Conservation (phyloP, 2,113 vertebrate genomes). For the Chelonoidis abingdonii region DNA sequence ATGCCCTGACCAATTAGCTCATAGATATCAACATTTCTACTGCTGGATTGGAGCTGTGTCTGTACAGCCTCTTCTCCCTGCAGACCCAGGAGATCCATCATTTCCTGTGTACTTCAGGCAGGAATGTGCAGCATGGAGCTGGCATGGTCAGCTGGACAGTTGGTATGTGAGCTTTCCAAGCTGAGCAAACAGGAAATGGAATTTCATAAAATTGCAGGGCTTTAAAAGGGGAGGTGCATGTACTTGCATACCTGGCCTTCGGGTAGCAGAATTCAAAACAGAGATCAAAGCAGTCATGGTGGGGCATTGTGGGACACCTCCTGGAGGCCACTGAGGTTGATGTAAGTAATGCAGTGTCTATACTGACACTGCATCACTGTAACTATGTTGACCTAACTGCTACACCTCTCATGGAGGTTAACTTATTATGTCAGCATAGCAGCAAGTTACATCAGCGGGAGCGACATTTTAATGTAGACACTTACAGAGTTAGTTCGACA, state of each 20-base stretch:
- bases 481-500: neutral
- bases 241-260: neutral
- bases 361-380: neutral
- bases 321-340: neutral
- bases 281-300: neutral
- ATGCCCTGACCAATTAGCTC: too few relatives aligned
- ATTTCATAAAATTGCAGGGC: neutral
- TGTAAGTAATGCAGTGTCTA: neutral
- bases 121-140: too few relatives aligned
- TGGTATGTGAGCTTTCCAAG: neutral
- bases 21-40: too few relatives aligned
- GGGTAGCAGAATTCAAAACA: neutral
- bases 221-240: neutral
- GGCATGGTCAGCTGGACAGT: neutral
- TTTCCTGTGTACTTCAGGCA: neutral
- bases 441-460: neutral
- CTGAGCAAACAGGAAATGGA: neutral
- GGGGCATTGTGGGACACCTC: neutral
- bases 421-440: neutral
- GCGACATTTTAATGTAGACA: neutral
- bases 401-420: neutral
- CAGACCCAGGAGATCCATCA: neutral
- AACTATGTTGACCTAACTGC: neutral
- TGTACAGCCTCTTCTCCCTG: too few relatives aligned
- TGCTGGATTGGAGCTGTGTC: too few relatives aligned